These are phyloP conservation scores for Macropus fuliginosus DNA, from an alignment of 2,797 vertebrate species.

Conservation along the genomic window DNA sequence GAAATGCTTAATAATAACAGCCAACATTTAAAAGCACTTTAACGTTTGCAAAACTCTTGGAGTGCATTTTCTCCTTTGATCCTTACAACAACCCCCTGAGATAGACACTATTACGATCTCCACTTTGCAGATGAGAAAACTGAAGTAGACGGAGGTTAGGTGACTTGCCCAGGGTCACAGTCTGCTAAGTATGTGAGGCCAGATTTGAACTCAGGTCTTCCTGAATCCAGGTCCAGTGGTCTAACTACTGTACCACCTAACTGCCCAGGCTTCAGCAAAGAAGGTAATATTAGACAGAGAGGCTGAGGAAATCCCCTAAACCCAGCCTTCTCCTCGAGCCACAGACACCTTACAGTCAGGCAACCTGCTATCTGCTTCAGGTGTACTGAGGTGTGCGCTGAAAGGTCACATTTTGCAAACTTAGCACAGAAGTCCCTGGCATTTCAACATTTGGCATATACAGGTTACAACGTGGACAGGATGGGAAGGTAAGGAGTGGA, in stretches of 20 bases:
- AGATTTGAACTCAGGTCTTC: background rate
- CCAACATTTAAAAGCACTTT: background rate
- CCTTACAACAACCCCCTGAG: background rate
- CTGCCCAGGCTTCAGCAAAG: background rate
- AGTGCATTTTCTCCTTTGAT: background rate
- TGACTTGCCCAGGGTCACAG: background rate
- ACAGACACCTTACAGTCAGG: background rate
- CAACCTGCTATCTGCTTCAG: background rate
- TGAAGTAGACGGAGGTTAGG: background rate
- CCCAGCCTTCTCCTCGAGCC: background rate
- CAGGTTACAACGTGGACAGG: background rate
- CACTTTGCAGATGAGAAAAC: background rate
- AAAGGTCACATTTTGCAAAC: slow-evolving; percentile 36
- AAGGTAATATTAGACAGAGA: background rate
- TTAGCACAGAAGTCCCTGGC: slow-evolving; percentile 20
- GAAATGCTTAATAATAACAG: background rate
- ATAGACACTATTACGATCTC: background rate
- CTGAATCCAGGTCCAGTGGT: background rate
- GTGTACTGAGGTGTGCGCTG: background rate
- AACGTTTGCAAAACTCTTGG: background rate
- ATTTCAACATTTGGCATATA: slow-evolving; percentile 28
- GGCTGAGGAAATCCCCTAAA: background rate
- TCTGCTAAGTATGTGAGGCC: background rate
- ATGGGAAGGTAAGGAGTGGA: background rate
- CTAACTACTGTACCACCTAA: background rate